These are phyloP conservation scores for Cydia fagiglandana DNA, from an alignment of 1,140 invertebrate species.

Conservation along the genomic window DNA sequence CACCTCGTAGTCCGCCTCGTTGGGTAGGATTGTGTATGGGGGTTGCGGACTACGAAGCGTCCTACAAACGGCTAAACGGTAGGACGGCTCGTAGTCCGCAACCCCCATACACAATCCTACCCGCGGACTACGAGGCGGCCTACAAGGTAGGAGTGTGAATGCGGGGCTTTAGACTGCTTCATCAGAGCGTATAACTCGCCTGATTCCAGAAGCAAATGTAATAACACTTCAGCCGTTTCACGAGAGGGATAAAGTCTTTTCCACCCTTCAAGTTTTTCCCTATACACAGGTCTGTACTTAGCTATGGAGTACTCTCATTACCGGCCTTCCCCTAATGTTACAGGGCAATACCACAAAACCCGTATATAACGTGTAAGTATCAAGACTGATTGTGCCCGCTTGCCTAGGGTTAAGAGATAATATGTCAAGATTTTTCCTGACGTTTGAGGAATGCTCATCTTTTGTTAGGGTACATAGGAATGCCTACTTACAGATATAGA, in stretches of 20 bases:
- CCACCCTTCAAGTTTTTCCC: slow-evolving; percentile 45
- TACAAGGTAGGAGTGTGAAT: too few species aligned
- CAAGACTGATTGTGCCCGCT: slow-evolving; percentile 31
- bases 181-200: neutral
- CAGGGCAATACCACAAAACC: slow-evolving; percentile 37
- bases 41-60: too few species aligned
- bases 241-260: slow-evolving; percentile 37
- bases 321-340: slow-evolving; percentile 49
- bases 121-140: too few species aligned
- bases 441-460: neutral
- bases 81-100: too few species aligned
- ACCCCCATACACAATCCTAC: too few species aligned
- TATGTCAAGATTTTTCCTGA: neutral
- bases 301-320: slow-evolving; percentile 56
- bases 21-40: too few species aligned
- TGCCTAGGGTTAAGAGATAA: neutral
- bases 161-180: too few species aligned
- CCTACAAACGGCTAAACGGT: too few species aligned
- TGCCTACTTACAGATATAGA: neutral
- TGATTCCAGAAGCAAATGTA: neutral
- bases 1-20: too few species aligned
- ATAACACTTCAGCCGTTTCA: slow-evolving; percentile 32
- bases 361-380: slow-evolving; percentile 24
- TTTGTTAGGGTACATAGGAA: neutral
- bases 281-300: slow-evolving; percentile 27